phyloP scores from a whole-genome alignment of 2,113 vertebrate species.

The Phocoena sinus region DNA sequence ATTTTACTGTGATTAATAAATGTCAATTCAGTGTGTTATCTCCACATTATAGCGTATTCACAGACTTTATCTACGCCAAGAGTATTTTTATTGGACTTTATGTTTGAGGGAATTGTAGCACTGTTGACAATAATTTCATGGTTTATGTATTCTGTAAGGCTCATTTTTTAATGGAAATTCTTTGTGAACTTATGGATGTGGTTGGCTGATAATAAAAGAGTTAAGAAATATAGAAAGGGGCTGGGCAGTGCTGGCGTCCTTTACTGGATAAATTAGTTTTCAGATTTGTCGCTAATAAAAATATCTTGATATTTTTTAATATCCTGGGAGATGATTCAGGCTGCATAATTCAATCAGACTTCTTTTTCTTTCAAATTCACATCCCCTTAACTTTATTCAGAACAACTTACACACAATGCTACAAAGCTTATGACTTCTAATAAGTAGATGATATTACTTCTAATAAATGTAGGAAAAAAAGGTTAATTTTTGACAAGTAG shows the following conservation, averaged over 20 bases:
- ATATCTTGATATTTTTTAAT: background rate
- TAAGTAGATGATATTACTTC: background rate
- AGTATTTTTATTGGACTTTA: slow-evolving; percentile 48
- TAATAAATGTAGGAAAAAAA: background rate
- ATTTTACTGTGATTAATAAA: slow-evolving; percentile 61
- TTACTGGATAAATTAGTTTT: background rate
- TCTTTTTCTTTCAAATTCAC: background rate
- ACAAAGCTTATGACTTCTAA: background rate
- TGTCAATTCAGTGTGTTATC: background rate
- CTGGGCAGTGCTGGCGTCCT: background rate
- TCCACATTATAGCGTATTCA: background rate
- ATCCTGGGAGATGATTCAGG: background rate
- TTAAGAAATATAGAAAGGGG: background rate
- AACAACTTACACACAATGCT: background rate
- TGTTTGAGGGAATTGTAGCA: background rate
- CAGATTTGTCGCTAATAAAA: background rate
- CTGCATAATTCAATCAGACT: background rate
- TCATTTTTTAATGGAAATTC: slow-evolving; percentile 18
- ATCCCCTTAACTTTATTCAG: background rate
- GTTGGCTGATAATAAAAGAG: background rate
- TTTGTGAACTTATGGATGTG: background rate
- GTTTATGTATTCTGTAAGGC: slow-evolving; percentile 9
- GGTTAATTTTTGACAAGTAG: background rate
- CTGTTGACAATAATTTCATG: background rate
- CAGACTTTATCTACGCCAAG: background rate